Evolutionary conservation across 1,140 invertebrate genomes (phyloP), one percentile per base, ranked within the genome.

Genomic region (Tetraneura akinire): DNA sequence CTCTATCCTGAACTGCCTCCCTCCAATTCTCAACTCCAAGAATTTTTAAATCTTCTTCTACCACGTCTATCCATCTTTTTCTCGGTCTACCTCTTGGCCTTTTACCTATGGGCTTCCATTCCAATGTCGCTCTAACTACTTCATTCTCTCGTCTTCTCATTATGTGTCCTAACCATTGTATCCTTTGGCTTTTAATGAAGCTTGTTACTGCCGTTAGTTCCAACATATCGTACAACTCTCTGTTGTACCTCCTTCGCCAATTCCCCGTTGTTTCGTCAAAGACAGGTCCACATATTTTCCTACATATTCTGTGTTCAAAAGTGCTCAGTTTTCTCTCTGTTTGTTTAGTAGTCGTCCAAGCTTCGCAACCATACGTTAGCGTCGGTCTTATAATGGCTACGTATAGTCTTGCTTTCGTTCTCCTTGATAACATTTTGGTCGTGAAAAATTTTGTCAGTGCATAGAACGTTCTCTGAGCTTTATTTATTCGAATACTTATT

Each of bases 151-250:
- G 18, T 66, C 37, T 45, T 21, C 64, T 66, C 64, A 68, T 45
- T 68, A 45, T 45, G 29, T 68, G 37, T 1, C 64, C 37, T 68
- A 68, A 45, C 37, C 37, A 45, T 68, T 68, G 64, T 68, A 68
- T 37, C 18, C 16, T 45, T 68, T 45, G n/a, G 3, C 18, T 16
- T 16, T 66, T 66, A 23, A 66, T 18, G 1, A 11, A 68, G 9
- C 29, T 68, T 45, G 26, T 21, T n/a, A 68, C 64, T 68, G 32
- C 9, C 45, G 13, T 10, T 66, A 42, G 32, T 37, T 37, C 32
- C 32, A 37, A 37, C 32, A 37, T 37, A 37, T 37, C 32, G 32
- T 37, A 37, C 32, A 37, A 8, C 32, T 37, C 32, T 37, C 32
- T 37, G 32, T 37, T 37, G 32, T 37, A 37, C 32, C 32, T 37